A percentile compares a stretch with the other conserved stretches of the same genome.
Conservation (phyloP, 1,140 invertebrate genomes). For the Rhopalosiphum padi region DNA sequence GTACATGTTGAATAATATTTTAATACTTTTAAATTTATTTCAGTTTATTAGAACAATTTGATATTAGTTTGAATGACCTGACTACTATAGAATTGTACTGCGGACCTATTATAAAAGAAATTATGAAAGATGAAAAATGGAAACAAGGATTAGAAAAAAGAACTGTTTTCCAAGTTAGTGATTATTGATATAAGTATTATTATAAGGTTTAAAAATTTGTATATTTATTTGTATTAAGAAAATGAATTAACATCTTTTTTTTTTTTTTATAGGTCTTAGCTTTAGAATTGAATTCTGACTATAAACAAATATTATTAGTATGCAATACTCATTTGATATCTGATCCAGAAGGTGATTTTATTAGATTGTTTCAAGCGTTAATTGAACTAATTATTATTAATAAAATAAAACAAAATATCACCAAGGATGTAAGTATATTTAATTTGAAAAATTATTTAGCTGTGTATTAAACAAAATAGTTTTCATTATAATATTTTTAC, state of each 20-base stretch:
- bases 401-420: conserved; percentile 65
- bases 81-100: not conserved
- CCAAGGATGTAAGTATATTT: conserved; percentile 64
- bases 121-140: not conserved
- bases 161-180: conserved; percentile 32
- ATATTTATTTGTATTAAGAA: too few species aligned
- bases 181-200: not conserved
- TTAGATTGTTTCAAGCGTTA: conserved; percentile 80
- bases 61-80: not conserved
- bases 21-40: not conserved
- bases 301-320: conserved; percentile 68
- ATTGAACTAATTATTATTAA: conserved; percentile 70
- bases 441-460: not conserved
- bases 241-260: not conserved
- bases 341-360: conserved; percentile 85
- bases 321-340: conserved; percentile 94
- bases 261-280: not conserved
- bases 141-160: not conserved
- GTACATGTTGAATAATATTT: not conserved
- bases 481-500: not conserved
- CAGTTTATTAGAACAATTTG: conserved; percentile 9
- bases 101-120: not conserved
- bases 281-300: not conserved
- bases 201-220: not conserved
- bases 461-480: not conserved